Percentiles rank a stretch among this genome's conserved stretches.
These are phyloP conservation scores for Sakesphorus luctuosus DNA, from an alignment of 2,113 vertebrate species.

Conservation along the genomic window DNA sequence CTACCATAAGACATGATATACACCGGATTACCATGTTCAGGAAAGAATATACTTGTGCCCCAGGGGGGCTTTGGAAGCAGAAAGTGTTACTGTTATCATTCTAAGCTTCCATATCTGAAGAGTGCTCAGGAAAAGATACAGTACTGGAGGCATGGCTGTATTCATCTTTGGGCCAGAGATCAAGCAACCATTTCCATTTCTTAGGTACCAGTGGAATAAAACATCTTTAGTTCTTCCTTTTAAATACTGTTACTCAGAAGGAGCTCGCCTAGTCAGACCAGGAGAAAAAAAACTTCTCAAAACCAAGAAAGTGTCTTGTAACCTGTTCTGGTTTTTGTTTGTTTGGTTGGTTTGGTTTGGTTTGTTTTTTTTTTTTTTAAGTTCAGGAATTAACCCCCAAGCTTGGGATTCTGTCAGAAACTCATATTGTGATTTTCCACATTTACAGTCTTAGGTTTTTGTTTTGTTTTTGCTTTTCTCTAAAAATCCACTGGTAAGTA, in stretches of 20 bases:
- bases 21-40: background rate
- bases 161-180: background rate
- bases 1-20: background rate
- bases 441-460: background rate
- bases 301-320: background rate
- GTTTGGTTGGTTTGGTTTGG: too few relatives aligned
- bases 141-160: background rate
- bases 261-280: background rate
- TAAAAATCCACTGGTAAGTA: background rate
- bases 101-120: background rate
- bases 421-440: background rate
- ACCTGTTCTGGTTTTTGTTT: background rate
- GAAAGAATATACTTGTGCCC: background rate
- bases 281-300: background rate
- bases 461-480: fast-evolving
- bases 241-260: background rate
- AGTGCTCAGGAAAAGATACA: background rate
- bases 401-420: background rate
- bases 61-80: background rate
- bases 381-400: background rate
- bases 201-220: background rate
- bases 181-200: background rate
- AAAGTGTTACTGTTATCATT: background rate
- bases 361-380: background rate
- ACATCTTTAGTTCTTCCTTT: background rate